Percentiles rank a stretch among this genome's conserved stretches.
These are phyloP conservation scores for Phytoseiulus persimilis DNA, from an alignment of 2,888 invertebrate genomes.

Conservation along the genomic window DNA sequence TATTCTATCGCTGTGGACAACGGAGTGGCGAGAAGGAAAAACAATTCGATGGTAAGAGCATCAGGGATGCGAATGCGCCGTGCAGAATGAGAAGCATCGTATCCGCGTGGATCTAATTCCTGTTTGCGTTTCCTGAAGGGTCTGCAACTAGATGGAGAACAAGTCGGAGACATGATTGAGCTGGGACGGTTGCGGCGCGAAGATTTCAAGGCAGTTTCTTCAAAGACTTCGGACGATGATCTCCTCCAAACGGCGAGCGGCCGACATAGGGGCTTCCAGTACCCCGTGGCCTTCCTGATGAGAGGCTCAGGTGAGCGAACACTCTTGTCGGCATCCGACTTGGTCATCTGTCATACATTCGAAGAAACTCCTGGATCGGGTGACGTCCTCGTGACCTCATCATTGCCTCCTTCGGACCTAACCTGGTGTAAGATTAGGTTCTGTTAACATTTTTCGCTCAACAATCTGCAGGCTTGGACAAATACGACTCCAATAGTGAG, in stretches of 20 bases:
- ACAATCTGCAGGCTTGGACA: conserved; percentile 8
- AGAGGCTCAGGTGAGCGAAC: conserved; percentile 61
- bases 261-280: conserved; percentile 68
- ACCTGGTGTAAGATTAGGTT: too few relatives aligned
- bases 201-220: conserved; percentile 54
- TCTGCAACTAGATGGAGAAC: conserved; percentile 62
- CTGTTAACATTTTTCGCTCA: neutral
- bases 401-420: too few relatives aligned
- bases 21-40: neutral
- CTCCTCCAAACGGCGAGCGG: conserved; percentile 66
- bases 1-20: conserved; percentile 51
- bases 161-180: conserved; percentile 71
- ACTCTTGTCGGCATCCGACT: too few relatives aligned
- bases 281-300: conserved; percentile 78
- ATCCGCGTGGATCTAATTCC: too few relatives aligned
- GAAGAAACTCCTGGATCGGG: too few relatives aligned
- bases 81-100: too few relatives aligned
- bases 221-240: conserved; percentile 69
- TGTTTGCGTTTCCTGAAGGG: conserved; percentile 47
- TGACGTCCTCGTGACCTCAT: too few relatives aligned
- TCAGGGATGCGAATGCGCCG: too few relatives aligned
- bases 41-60: neutral
- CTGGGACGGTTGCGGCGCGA: conserved; percentile 63
- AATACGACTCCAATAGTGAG: neutral
- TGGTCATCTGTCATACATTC: too few relatives aligned